Percentiles rank a stretch among this genome's conserved stretches.
These are phyloP conservation scores for Erynnis tages DNA, from an alignment of 2,888 invertebrate genomes.

Conservation along the genomic window DNA sequence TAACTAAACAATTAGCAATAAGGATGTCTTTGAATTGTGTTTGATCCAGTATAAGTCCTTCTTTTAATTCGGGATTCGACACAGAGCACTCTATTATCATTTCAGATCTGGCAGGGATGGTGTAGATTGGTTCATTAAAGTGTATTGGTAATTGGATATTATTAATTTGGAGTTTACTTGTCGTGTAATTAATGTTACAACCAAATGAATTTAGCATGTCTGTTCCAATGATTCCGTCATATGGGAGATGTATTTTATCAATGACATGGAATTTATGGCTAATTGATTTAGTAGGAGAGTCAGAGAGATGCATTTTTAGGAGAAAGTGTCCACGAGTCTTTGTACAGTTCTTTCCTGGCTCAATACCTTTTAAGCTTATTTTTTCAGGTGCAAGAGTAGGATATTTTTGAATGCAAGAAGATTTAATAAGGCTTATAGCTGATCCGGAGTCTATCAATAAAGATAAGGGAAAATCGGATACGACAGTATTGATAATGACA, in stretches of 20 bases:
- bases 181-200: conserved; percentile 2
- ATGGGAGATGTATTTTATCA: conserved; percentile 4
- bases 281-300: neutral
- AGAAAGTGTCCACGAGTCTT: neutral
- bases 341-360: neutral
- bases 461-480: conserved; percentile 31
- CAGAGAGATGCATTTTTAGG: neutral
- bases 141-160: neutral
- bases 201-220: conserved; percentile 1
- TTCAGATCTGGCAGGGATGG: conserved; percentile 25
- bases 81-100: conserved; percentile 28
- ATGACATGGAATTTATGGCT: conserved; percentile 13
- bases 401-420: conserved; percentile 32
- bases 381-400: neutral
- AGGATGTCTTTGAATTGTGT: conserved; percentile 1
- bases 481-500: conserved; percentile 26
- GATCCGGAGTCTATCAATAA: conserved; percentile 34
- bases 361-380: conserved; percentile 2
- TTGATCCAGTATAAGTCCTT: conserved; percentile 24
- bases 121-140: conserved; percentile 26
- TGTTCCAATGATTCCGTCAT: conserved; percentile 16
- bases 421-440: conserved; percentile 34
- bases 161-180: neutral
- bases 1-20: too few relatives aligned
- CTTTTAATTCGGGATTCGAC: conserved; percentile 25